Evolutionary conservation across 2,888 invertebrate species (phyloP).

Genomic region (Scaptomyza reducta): DNA sequence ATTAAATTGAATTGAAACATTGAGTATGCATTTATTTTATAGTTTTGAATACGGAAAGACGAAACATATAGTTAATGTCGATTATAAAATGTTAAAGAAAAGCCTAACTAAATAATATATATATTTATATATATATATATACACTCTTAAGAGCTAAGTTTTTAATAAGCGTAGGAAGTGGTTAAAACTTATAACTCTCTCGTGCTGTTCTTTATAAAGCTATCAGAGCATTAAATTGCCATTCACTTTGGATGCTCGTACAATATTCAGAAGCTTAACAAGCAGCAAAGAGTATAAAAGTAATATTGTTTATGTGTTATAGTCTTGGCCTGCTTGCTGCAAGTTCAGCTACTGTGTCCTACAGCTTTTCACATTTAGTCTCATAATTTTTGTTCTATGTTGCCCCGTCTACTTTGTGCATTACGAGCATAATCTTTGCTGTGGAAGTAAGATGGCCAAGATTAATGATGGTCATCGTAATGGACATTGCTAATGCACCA

Average conservation of each 20-base stretch:
- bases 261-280: neutral
- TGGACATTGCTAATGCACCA: conserved; percentile 24
- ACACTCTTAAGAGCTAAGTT: too few species aligned
- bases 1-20: too few species aligned
- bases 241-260: neutral
- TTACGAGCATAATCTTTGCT: conserved; percentile 41
- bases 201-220: neutral
- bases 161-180: too few species aligned
- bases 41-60: too few species aligned
- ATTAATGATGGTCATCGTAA: conserved; percentile 51
- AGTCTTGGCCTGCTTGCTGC: neutral
- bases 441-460: conserved; percentile 33
- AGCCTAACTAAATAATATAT: too few species aligned
- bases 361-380: neutral
- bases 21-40: too few species aligned
- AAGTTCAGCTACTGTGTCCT: neutral
- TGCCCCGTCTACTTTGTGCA: conserved; percentile 34
- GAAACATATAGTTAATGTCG: too few species aligned
- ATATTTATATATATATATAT: too few species aligned
- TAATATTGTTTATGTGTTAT: neutral
- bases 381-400: conserved; percentile 18
- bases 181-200: too few species aligned
- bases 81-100: too few species aligned
- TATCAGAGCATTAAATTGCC: neutral
- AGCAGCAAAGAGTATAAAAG: neutral